phyloP scores from a whole-genome alignment of 2,888 invertebrate genomes.

The Amphipyra berbera region DNA sequence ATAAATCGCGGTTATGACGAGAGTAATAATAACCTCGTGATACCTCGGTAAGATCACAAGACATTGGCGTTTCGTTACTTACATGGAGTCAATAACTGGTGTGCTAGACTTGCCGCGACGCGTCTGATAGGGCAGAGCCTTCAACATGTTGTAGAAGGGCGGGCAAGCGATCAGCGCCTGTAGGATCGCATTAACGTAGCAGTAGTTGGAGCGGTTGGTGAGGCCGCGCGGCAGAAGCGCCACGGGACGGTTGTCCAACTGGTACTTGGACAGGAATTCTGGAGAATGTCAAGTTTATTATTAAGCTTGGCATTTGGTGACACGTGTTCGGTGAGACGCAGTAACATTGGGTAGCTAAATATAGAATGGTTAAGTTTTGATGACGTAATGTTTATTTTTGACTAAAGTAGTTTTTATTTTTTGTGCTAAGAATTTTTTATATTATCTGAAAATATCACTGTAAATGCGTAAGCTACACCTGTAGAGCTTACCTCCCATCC shows the following conservation, averaged over 20 bases:
- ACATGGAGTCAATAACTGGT: constrained; percentile 98
- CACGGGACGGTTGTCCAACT: constrained; percentile 94
- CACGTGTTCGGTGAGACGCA: no score
- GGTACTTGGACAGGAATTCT: constrained; percentile 94
- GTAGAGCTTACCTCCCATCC: constrained; percentile 91
- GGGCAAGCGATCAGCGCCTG: constrained; percentile 98
- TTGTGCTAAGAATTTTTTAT: no score
- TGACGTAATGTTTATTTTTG: no score
- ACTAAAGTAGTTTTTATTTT: no score
- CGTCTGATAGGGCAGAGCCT: constrained; percentile 93
- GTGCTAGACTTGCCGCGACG: constrained; percentile 91
- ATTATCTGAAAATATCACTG: no score
- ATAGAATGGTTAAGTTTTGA: no score
- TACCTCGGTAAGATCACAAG: no score
- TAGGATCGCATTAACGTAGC: constrained; percentile 98
- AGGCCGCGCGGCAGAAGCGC: constrained; percentile 97
- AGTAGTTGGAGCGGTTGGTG: constrained; percentile 98
- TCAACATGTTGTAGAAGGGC: constrained; percentile 97
- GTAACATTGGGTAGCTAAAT: no score
- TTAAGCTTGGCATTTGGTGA: background rate
- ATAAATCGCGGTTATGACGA: no score
- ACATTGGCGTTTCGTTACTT: constrained; percentile 81
- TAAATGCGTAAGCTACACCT: no score
- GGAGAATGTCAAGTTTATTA: constrained; percentile 48
- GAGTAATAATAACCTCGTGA: no score